These are phyloP conservation scores for Peromyscus attwateri DNA, from an alignment of 2,797 vertebrate genomes.

Conservation along the genomic window DNA sequence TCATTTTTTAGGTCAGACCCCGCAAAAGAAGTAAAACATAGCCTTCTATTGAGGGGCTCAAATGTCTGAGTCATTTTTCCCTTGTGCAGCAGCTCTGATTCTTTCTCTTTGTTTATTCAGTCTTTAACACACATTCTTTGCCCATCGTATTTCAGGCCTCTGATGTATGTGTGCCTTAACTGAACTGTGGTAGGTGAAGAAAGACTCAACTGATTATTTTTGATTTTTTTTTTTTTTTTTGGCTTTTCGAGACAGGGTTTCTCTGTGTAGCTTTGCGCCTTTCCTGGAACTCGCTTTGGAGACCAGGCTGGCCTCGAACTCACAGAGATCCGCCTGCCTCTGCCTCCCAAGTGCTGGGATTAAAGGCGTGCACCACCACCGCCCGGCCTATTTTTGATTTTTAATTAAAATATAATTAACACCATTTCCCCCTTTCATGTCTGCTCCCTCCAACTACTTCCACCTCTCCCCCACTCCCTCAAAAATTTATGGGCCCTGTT, in stretches of 20 bases:
- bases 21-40: neutral
- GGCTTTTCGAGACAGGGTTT: no score
- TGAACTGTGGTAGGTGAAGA: neutral
- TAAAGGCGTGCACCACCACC: no score
- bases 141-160: neutral
- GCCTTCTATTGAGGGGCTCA: neutral
- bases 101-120: no score
- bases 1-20: neutral
- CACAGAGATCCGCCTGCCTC: no score
- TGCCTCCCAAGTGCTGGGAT: no score
- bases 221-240: no score
- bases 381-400: neutral
- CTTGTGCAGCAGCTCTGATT: neutral
- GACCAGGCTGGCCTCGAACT: no score
- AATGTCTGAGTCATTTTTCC: neutral
- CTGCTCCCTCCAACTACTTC: neutral
- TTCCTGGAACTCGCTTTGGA: no score
- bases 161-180: neutral
- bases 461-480: neutral
- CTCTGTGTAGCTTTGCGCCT: no score
- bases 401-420: neutral
- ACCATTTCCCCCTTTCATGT: neutral
- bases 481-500: neutral
- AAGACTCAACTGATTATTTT: slow-evolving; percentile 1
- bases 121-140: neutral